Conservation (phyloP, 2,888 invertebrate genomes). For the Platycnemis pennipes region DNA sequence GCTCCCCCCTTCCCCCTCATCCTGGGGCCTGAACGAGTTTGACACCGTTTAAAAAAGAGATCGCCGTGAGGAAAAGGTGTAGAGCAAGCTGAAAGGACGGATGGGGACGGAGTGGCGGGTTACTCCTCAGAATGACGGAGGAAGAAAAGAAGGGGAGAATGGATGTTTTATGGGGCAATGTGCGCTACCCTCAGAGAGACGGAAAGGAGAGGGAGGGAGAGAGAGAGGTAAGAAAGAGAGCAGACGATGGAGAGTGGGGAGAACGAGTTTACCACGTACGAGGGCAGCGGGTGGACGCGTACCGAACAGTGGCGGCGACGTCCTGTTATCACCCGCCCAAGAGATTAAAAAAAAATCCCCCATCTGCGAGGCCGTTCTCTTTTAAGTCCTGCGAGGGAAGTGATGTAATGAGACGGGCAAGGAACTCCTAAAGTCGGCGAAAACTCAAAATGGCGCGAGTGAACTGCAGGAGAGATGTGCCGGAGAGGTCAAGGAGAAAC, state of each 20-base stretch:
- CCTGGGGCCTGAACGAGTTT: neutral
- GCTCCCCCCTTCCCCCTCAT: neutral
- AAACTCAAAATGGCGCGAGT: neutral
- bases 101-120: neutral
- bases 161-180: slow-evolving; percentile 1
- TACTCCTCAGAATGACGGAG: neutral
- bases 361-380: neutral
- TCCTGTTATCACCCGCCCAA: slow-evolving; percentile 3
- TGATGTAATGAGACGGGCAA: neutral
- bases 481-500: neutral
- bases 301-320: slow-evolving; percentile 39
- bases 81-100: neutral
- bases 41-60: slow-evolving; percentile 30
- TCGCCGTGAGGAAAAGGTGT: neutral
- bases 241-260: neutral
- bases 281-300: neutral
- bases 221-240: neutral
- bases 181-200: slow-evolving; percentile 7
- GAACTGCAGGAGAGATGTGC: neutral
- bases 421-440: neutral
- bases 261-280: neutral
- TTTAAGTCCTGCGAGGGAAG: neutral
- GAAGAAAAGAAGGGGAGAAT: slow-evolving; percentile 19
- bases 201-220: neutral
- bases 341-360: neutral